Conservation (phyloP, 2,797 vertebrate genomes). For the Argentina silus region DNA sequence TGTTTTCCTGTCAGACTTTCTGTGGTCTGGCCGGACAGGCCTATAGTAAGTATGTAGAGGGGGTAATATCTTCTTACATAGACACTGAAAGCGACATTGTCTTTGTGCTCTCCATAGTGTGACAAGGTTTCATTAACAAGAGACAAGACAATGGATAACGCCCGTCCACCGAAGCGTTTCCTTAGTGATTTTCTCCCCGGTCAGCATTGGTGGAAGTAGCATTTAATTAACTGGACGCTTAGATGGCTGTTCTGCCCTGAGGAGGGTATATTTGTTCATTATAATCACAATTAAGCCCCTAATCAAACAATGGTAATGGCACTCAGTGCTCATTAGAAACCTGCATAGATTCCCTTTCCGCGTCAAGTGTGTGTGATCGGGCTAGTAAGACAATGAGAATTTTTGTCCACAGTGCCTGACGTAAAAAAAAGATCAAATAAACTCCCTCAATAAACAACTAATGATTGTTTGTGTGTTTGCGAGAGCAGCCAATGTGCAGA, state of each 20-base stretch:
- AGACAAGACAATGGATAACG: constrained; percentile 34
- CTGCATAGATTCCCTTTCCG: constrained; percentile 58
- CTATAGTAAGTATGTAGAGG: background rate
- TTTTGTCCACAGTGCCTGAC: constrained; percentile 27
- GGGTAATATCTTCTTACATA: background rate
- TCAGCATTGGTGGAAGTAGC: constrained; percentile 65
- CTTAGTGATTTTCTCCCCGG: constrained; percentile 58
- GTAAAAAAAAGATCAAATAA: constrained; percentile 43
- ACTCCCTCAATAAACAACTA: constrained; percentile 31
- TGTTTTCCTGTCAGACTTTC: background rate
- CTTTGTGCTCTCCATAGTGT: constrained; percentile 28
- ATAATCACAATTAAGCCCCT: constrained; percentile 71
- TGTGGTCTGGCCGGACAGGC: background rate
- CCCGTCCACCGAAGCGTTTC: constrained; percentile 32
- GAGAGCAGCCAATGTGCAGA: constrained; percentile 19
- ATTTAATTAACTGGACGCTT: constrained; percentile 74
- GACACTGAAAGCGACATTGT: constrained; percentile 8
- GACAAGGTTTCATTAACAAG: constrained; percentile 32
- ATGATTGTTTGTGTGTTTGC: constrained; percentile 37
- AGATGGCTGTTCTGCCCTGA: constrained; percentile 52
- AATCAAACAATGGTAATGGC: constrained; percentile 66
- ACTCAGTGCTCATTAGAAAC: constrained; percentile 66
- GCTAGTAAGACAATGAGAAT: constrained; percentile 48
- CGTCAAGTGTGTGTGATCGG: constrained; percentile 50
- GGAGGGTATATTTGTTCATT: constrained; percentile 74